Base-by-base conservation (phyloP, 2,113 vertebrate species). In the Apistogramma diplotaenia region DNA sequence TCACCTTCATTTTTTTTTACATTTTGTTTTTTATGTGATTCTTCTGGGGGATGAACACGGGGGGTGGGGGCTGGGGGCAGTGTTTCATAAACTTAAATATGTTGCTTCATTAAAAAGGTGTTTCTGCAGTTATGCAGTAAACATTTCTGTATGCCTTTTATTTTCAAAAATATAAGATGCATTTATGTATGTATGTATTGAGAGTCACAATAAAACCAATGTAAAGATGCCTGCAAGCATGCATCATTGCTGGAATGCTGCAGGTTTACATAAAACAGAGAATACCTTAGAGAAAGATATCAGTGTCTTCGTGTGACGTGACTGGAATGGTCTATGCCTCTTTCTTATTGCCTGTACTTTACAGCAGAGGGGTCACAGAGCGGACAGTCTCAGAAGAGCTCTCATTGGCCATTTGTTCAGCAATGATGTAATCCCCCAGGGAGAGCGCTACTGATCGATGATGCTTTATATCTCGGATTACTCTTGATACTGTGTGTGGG, bases 381-480 rank as follows among this genome's bases (percentile, higher is more conserved):
- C 71, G 87, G 87, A 9, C 89, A 87, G 60, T 54, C 74, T 91
- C 79, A 60, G 31, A 87, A 37, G 23, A 7, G 35, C 54, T 88
- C 81, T 88, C 85, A 93, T 92, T 91, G 91, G 89, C 89, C 88
- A 53, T 81, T 84, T 82, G 76, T 70, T 59, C 53, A 53, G 78
- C 59, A 67, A 78, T 91, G 91, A 94, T 89, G 89, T 90, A 88
- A 93, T 92, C 62, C 89, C 81, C 84, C 13, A 60, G 84, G 79
- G 87, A 90, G 81, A 74, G 46, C 77, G 8, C 58, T 62, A 40
- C 76, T 89, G 89, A 94, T 92, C 89, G 86, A 92, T 90, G 74
- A 86, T 60, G 75, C 70, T 90, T 90, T 85, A 76, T 89, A 87
- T 67, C 83, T 92, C 74, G 46, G 80, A 89, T 90, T 84, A 80